A percentile compares a stretch with the other conserved stretches of the same genome.
phyloP scores from a whole-genome alignment of 2,888 invertebrate species.

The Habroteleia sp. region DNA sequence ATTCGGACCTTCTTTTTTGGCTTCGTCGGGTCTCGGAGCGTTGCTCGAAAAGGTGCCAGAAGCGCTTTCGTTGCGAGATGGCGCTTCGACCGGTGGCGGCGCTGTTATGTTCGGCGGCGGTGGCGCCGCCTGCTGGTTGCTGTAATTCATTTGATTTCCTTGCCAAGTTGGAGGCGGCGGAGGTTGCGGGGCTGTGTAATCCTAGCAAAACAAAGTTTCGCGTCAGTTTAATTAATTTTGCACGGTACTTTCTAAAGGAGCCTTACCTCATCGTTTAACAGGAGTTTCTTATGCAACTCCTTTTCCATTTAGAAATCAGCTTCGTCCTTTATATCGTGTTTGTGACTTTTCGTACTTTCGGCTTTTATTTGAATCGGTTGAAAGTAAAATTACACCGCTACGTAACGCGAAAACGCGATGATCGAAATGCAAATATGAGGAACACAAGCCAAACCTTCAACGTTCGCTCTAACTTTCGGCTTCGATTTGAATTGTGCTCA shows the following conservation, averaged over 20 bases:
- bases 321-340: conserved; percentile 9
- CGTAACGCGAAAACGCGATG: conserved; percentile 31
- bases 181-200: conserved; percentile 75
- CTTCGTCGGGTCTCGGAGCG: conserved; percentile 76
- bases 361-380: background rate
- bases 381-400: conserved; percentile 4
- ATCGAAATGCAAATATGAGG: conserved; percentile 4
- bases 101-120: conserved; percentile 70
- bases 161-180: conserved; percentile 77
- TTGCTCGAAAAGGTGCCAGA: conserved; percentile 68
- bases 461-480: background rate
- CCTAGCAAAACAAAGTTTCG: conserved; percentile 72
- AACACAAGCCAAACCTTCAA: conserved; percentile 21
- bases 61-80: conserved; percentile 68
- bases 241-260: conserved; percentile 61
- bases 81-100: conserved; percentile 65
- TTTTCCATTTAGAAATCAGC: conserved; percentile 1
- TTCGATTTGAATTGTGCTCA: conserved; percentile 12
- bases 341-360: background rate
- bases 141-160: conserved; percentile 76
- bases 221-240: conserved; percentile 62
- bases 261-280: conserved; percentile 71
- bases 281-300: conserved; percentile 19
- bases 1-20: conserved; percentile 79
- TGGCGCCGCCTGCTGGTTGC: conserved; percentile 76